phyloP scores from a whole-genome alignment of 2,113 vertebrate genomes.

The Thryonomys swinderianus region DNA sequence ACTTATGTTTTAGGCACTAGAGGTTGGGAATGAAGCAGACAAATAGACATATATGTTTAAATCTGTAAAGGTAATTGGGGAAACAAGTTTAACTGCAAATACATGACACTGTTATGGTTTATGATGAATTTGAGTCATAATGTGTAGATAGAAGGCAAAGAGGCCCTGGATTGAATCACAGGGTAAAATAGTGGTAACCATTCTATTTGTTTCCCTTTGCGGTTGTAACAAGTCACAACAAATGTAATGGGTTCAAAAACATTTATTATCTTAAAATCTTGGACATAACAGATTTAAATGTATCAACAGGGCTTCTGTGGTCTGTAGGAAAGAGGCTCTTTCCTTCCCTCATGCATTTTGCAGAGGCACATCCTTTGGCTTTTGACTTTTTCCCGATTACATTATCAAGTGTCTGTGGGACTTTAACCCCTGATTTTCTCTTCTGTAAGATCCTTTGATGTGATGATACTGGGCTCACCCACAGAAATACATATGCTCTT shows the following conservation, averaged over 20 bases:
- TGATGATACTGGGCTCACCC: neutral
- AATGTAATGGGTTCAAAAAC: neutral
- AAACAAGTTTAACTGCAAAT: neutral
- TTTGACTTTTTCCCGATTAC: neutral
- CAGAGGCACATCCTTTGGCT: neutral
- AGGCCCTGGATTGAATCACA: neutral
- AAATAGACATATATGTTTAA: neutral
- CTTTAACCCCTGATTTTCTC: neutral
- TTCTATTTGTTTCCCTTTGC: neutral
- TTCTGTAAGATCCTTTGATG: neutral
- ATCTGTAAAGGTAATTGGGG: neutral
- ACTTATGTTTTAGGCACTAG: neutral
- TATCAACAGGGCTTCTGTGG: neutral
- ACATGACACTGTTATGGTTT: neutral
- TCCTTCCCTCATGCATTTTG: neutral
- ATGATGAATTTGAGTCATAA: fast-evolving
- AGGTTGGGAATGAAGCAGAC: neutral
- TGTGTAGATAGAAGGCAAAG: neutral
- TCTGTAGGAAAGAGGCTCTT: neutral
- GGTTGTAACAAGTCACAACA: neutral
- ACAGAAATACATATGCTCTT: neutral
- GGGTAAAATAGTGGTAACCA: neutral
- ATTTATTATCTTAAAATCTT: neutral
- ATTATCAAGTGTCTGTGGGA: neutral
- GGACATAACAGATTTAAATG: neutral